phyloP scores from a whole-genome alignment of 2,888 invertebrate genomes.

The Cyrtodaria siliqua region DNA sequence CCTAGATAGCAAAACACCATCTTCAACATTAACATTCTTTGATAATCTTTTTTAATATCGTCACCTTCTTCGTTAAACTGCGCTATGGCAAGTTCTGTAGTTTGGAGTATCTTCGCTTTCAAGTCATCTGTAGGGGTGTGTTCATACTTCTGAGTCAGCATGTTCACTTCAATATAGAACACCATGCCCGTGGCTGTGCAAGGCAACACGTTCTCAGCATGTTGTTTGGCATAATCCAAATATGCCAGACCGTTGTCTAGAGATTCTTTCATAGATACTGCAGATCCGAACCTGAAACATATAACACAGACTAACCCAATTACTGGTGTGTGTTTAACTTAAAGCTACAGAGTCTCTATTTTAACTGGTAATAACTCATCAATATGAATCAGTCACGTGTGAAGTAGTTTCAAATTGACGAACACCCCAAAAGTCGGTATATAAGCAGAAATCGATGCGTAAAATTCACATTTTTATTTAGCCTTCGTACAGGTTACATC shows the following conservation, averaged over 20 bases:
- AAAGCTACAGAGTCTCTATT: too few relatives aligned
- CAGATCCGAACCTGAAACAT: constrained; percentile 33
- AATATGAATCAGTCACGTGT: too few relatives aligned
- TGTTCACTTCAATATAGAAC: constrained; percentile 61
- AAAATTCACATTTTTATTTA: too few relatives aligned
- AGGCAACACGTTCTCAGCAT: constrained; percentile 41
- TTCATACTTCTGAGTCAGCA: constrained; percentile 56
- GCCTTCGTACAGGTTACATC: too few relatives aligned
- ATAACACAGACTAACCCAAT: too few relatives aligned
- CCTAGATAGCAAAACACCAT: constrained; percentile 62
- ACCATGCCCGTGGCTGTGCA: constrained; percentile 65
- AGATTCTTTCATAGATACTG: constrained; percentile 28
- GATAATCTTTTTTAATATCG: constrained; percentile 58
- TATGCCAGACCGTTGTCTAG: constrained; percentile 44
- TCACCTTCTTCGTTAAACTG: constrained; percentile 59
- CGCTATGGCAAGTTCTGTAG: constrained; percentile 42
- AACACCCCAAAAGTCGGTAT: too few relatives aligned
- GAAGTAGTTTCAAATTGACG: too few relatives aligned
- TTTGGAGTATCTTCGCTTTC: constrained; percentile 49
- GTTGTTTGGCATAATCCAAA: constrained; percentile 50
- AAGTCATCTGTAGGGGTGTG: constrained; percentile 16
- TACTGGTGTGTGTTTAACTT: too few relatives aligned
- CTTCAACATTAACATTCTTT: constrained; percentile 58
- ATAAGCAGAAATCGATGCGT: too few relatives aligned
- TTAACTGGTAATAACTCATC: too few relatives aligned